Evolutionary conservation across 1,140 invertebrate genomes (phyloP), one percentile per base, ranked within the genome.

Genomic region (Pseudomyrmex concolor): DNA sequence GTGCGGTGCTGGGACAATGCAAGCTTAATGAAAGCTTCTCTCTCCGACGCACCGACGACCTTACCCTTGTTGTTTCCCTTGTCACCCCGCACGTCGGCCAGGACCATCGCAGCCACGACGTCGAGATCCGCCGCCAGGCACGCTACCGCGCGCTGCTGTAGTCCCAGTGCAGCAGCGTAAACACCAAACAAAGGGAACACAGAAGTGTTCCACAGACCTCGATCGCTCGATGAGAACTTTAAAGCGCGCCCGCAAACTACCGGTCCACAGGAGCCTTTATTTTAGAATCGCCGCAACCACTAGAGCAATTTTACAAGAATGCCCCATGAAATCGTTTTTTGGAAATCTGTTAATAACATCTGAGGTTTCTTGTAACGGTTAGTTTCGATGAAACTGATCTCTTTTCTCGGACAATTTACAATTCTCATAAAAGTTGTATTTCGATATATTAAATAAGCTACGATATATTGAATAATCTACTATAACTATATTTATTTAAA

Each of bases 151-250:
- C n/a, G n/a, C 48, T 13, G n/a, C 50, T 83, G 60, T 70, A 62
- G 64, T 60, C 63, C 71, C 68, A 62, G 72, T 60, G 77, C 86
- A 83, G 54, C 87, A 83, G 88, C 89, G 90, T 92, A 92, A 93
- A 93, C 90, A 92, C 87, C 87, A 89, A 89, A 92, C 92, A 92
- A 92, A 92, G 89, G 89, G 91, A 93, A 93, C 85, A 84, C 86
- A 88, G 87, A 90, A 90, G 90, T 91, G 92, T 90, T 90, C 91
- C 86, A 93, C 89, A 91, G 90, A 91, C 91, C 91, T 90, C 92
- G 90, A 93, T 92, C 90, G 90, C 87, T 91, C 92, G 93, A 93
- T 93, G 91, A 92, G 91, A 93, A 91, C 85, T 92, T 92, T 92
- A 90, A 92, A 90, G 88, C 91, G 66, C 82, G 81, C 77, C 71